Base-by-base conservation (phyloP, 2,797 vertebrate species). In the Knipowitschia caucasica region DNA sequence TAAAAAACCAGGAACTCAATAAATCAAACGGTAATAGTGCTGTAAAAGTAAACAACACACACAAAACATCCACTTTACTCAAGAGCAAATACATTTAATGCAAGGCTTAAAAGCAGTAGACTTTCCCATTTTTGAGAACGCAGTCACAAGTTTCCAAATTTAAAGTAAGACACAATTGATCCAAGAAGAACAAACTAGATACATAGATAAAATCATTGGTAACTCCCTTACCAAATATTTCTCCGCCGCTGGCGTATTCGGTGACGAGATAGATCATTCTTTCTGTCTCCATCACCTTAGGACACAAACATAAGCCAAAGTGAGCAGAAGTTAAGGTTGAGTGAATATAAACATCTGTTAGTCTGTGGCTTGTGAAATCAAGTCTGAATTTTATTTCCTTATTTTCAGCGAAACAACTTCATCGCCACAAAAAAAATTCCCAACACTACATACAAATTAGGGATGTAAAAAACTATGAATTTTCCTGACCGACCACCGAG, bases 201-300 rank as follows among this genome's bases (percentile, higher is more conserved):
- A 20, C 9, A 33, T 45, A 14, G 5, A 56, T 7, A 8, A 2
- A 50, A 45, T 6, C 6, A 10, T 1, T 4, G 68, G 35, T 15
- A 73, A 24, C 56, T 69, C 69, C 81, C 94, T 95, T 84, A 99
- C 96, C 96, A 62, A 99, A 99, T 86, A 99, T 99, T 69, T 99
- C 96, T 71, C 96, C 96, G 73, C 96, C 96, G 0, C 96, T 98
- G 18, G 96, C 96, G 10, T 95, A 98, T 75, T 98, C 96, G 0
- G 96, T 99, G 71, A 99, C 96, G 62, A 99, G 88, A 85, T 98
- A 99, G 87, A 99, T 99, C 94, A 98, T 96, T 76, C 95, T 77
- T 70, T 99, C 96, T 0, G 95, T 98, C 86, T 99, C 96, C 96
- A 99, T 99, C 73, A 99, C 96, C 96, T 99, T 78, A 59, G 85